phyloP scores from a whole-genome alignment of 2,797 vertebrate species.

The Lagorchestes hirsutus region DNA sequence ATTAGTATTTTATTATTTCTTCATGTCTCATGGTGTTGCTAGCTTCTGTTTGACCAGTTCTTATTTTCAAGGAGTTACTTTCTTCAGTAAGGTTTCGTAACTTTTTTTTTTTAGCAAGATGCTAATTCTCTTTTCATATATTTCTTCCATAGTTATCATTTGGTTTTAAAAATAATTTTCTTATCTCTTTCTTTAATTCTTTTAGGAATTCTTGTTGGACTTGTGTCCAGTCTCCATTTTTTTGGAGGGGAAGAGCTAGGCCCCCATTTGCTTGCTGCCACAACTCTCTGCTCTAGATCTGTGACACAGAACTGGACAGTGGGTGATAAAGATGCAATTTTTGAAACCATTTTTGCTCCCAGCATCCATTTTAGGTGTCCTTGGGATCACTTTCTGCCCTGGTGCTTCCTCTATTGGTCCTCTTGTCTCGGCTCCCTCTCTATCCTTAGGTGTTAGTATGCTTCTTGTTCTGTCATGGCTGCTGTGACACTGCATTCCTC shows the following conservation, averaged over 20 bases:
- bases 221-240: background rate
- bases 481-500: background rate
- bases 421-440: background rate
- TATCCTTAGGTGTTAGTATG: background rate
- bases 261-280: background rate
- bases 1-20: background rate
- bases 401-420: background rate
- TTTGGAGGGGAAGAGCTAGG: too few species aligned
- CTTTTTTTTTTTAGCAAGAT: background rate
- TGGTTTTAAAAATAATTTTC: too few species aligned
- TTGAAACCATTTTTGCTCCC: background rate
- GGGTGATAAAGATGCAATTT: background rate
- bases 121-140: background rate
- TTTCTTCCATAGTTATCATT: background rate
- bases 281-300: background rate
- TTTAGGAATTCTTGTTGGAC: background rate
- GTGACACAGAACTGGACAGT: background rate
- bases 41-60: background rate
- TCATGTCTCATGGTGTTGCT: background rate
- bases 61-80: background rate
- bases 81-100: background rate
- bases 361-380: background rate
- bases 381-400: background rate
- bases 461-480: background rate
- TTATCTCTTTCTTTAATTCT: too few species aligned